Evolutionary conservation across 2,888 invertebrate species (phyloP).

Genomic region (Cosmorhoe ocellata): DNA sequence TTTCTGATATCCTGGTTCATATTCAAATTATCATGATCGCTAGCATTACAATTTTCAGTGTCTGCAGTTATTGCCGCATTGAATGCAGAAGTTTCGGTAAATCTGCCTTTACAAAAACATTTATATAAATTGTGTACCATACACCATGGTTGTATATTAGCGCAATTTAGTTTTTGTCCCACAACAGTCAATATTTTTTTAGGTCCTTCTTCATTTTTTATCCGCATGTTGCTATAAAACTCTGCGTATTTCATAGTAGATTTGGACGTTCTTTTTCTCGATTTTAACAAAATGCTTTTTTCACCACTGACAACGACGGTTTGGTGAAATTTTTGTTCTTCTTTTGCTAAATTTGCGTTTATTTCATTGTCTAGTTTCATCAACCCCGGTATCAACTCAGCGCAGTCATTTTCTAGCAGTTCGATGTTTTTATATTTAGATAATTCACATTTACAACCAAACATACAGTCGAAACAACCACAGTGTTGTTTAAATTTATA

Average conservation of each 20-base stretch:
- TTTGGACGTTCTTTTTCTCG: slow-evolving; percentile 81
- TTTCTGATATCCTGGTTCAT: slow-evolving; percentile 1
- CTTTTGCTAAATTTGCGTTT: slow-evolving; percentile 83
- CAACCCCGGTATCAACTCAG: slow-evolving; percentile 57
- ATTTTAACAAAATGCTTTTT: slow-evolving; percentile 84
- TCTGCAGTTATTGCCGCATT: slow-evolving; percentile 1
- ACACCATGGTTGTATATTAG: slow-evolving; percentile 84
- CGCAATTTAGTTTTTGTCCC: slow-evolving; percentile 51
- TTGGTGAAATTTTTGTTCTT: slow-evolving; percentile 88
- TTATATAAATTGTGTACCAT: slow-evolving; percentile 85
- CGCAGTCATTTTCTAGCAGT: slow-evolving; percentile 44
- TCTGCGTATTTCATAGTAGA: slow-evolving; percentile 84
- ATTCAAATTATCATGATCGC: background rate
- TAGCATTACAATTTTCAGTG: background rate
- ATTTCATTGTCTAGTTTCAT: slow-evolving; percentile 74
- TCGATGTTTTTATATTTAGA: slow-evolving; percentile 52
- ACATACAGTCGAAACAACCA: slow-evolving; percentile 83
- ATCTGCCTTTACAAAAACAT: slow-evolving; percentile 84
- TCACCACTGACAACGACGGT: slow-evolving; percentile 86
- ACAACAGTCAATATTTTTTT: slow-evolving; percentile 47
- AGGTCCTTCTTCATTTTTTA: slow-evolving; percentile 46
- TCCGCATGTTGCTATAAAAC: slow-evolving; percentile 60
- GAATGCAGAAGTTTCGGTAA: slow-evolving; percentile 36
- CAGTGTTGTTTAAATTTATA: slow-evolving; percentile 82
- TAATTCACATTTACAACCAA: slow-evolving; percentile 72